Percentiles rank a stretch among this genome's conserved stretches.
Evolutionary conservation across 2,797 vertebrate genomes (phyloP).

Genomic region (Podargus strigoides): DNA sequence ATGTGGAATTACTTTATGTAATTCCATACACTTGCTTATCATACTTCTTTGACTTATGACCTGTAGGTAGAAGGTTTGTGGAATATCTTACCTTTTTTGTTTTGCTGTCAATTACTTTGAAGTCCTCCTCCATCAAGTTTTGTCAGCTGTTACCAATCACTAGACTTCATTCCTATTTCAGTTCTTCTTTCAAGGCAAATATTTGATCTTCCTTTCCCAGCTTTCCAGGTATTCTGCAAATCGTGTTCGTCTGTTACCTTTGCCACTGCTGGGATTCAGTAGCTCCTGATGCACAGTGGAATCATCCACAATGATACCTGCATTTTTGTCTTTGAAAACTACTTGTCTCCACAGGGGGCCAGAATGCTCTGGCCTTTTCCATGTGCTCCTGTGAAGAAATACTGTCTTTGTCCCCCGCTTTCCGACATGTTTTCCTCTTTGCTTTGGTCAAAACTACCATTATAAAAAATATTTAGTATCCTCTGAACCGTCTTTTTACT

Average conservation of each 20-base stretch:
- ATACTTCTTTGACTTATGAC: neutral
- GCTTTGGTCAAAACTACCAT: neutral
- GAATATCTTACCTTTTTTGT: neutral
- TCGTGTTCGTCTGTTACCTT: neutral
- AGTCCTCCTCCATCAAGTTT: neutral
- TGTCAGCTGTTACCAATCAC: neutral
- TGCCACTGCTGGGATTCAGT: neutral
- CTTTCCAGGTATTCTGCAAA: neutral
- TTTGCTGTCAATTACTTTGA: neutral
- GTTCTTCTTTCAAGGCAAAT: neutral
- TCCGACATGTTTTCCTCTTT: neutral
- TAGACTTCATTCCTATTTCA: neutral
- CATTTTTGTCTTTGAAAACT: neutral
- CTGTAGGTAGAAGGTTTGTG: neutral
- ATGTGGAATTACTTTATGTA: neutral
- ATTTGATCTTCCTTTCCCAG: neutral
- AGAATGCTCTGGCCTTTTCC: neutral
- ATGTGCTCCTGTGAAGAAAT: neutral
- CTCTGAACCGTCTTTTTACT: neutral
- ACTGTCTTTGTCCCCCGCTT: neutral
- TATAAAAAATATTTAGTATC: neutral
- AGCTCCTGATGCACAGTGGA: neutral
- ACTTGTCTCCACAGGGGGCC: fast-evolving
- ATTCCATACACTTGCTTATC: neutral
- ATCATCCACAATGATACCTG: neutral